A percentile compares a stretch with the other conserved stretches of the same genome.
Conservation (phyloP, 2,888 invertebrate species). For the Troglohyphantes excavatus region DNA sequence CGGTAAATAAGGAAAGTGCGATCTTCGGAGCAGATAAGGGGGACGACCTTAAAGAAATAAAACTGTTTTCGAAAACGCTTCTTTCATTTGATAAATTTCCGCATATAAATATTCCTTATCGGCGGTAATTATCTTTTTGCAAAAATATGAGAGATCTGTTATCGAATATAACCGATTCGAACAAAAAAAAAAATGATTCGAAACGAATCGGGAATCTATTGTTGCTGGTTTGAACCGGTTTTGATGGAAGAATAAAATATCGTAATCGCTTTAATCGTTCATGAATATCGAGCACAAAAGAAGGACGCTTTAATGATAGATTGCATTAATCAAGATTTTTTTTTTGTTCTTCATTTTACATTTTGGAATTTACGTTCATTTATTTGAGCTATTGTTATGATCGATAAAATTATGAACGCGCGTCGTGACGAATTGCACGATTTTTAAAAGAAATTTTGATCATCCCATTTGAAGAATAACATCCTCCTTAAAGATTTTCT, state of each 20-base stretch:
- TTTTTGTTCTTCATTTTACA: conserved; percentile 35
- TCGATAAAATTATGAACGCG: conserved; percentile 38
- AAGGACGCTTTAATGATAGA: conserved; percentile 67
- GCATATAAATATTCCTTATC: conserved; percentile 49
- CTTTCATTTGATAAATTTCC: conserved; percentile 13
- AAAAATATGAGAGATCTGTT: conserved; percentile 46
- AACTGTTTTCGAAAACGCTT: conserved; percentile 13
- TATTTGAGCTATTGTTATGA: conserved; percentile 62
- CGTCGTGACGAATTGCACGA: conserved; percentile 76
- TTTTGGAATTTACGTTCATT: conserved; percentile 66
- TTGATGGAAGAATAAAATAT: conserved; percentile 43
- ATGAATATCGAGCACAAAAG: conserved; percentile 63
- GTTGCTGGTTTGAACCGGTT: conserved; percentile 44
- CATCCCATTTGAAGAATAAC: conserved; percentile 50
- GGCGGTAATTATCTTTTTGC: conserved; percentile 34
- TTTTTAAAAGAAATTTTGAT: conserved; percentile 65
- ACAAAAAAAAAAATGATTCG: conserved; percentile 1
- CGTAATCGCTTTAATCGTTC: conserved; percentile 57
- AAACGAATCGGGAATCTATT: conserved; percentile 14
- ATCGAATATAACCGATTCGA: conserved; percentile 13
- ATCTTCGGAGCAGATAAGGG: background rate
- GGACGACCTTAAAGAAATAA: background rate
- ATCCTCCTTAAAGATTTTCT: conserved; percentile 54
- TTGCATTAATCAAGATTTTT: conserved; percentile 74
- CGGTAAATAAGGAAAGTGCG: background rate